A percentile compares a stretch with the other conserved stretches of the same genome.
Evolutionary conservation across 2,797 vertebrate species (phyloP).

Genomic region (Balearica regulorum): DNA sequence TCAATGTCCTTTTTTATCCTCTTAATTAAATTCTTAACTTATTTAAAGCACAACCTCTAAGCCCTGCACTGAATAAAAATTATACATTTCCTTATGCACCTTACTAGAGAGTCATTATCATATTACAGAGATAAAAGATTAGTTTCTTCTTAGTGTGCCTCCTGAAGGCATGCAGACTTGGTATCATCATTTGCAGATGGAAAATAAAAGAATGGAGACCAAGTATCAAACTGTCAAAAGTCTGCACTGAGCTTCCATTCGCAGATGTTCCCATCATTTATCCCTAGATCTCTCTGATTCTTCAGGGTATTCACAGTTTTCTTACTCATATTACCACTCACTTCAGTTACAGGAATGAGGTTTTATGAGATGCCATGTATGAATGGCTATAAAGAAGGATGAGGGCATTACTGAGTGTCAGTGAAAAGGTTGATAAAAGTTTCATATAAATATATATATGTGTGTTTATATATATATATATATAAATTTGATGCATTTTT

Average conservation of each 20-base stretch:
- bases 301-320: not conserved
- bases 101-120: not conserved
- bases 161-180: not conserved
- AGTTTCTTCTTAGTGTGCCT: not conserved
- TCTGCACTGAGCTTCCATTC: not conserved
- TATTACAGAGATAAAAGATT: not conserved
- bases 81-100: not conserved
- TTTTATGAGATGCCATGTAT: not conserved
- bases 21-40: not conserved
- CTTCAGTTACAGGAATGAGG: not conserved
- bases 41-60: not conserved
- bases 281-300: not conserved
- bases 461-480: too few relatives aligned
- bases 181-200: not conserved
- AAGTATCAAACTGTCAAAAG: not conserved
- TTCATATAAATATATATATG: not conserved
- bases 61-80: not conserved
- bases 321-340: not conserved
- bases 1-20: not conserved
- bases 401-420: not conserved
- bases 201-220: not conserved
- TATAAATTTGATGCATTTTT: not conserved
- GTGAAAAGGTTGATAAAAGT: not conserved
- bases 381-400: not conserved
- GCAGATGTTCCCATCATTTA: not conserved